These are phyloP conservation scores for Flabesymbios commensalis DNA, from an alignment of 2,888 invertebrate species.

Conservation along the genomic window DNA sequence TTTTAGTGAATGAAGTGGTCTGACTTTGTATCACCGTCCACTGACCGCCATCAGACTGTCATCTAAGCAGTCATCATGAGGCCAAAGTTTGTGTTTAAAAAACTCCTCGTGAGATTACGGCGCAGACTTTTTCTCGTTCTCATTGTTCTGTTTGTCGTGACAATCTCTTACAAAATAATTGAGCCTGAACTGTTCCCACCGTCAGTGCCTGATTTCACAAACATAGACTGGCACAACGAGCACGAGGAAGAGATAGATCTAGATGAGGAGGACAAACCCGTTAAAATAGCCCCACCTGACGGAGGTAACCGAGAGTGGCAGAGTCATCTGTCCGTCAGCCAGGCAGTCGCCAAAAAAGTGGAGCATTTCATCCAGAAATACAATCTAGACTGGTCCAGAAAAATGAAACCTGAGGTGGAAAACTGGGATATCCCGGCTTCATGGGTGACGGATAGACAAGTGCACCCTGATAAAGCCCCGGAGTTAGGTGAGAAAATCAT, in stretches of 20 bases:
- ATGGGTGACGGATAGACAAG: conserved; percentile 51
- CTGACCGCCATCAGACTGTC: no score
- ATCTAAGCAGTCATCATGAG: no score
- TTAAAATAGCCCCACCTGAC: no score
- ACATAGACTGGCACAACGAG: not conserved
- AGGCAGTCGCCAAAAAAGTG: not conserved
- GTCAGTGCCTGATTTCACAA: not conserved
- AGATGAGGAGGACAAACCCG: no score
- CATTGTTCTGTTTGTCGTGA: not conserved
- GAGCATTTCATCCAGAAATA: conserved; percentile 10
- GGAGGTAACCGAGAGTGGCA: no score
- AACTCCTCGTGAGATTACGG: no score
- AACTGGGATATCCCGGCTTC: conserved; percentile 49
- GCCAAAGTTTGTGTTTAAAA: no score
- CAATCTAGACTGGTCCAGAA: conserved; percentile 13
- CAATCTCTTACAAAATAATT: conserved; percentile 1
- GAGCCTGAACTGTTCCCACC: conserved; percentile 4
- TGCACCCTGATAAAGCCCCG: conserved; percentile 49
- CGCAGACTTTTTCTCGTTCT: no score
- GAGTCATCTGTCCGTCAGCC: no score
- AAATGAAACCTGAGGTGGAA: not conserved
- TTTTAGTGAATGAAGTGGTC: no score
- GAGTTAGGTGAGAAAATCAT: conserved; percentile 28
- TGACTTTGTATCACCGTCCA: no score
- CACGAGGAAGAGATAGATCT: no score